Conservation (phyloP, 2,113 vertebrate species). For the Electrona antarctica region DNA sequence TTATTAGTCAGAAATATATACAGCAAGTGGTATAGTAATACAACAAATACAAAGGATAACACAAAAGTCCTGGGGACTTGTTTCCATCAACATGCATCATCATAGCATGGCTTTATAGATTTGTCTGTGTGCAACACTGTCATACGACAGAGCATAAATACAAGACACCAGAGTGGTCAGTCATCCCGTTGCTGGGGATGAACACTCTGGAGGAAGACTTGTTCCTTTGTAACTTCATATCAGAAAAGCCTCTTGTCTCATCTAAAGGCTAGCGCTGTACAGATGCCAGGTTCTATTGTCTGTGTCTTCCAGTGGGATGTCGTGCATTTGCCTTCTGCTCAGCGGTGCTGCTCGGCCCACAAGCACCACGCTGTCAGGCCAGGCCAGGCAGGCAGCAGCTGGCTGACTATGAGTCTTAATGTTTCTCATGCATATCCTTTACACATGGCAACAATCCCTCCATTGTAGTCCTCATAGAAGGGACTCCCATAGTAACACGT, state of each 20-base stretch:
- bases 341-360: not conserved
- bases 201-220: not conserved
- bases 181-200: not conserved
- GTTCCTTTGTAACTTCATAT: constrained; percentile 48
- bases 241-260: constrained; percentile 2
- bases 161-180: no score
- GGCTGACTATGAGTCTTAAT: constrained; percentile 30
- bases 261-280: constrained; percentile 37
- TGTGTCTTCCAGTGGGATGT: constrained; percentile 3
- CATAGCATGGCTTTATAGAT: no score
- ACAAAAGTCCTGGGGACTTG: no score
- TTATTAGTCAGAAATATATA: no score
- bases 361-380: constrained; percentile 3
- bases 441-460: constrained; percentile 64
- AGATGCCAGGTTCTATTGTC: constrained; percentile 42
- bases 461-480: constrained; percentile 50
- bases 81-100: no score
- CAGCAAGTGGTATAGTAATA: no score
- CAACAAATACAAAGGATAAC: no score
- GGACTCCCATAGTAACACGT: constrained; percentile 48
- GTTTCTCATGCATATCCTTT: constrained; percentile 70
- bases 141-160: no score
- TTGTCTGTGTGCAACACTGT: no score
- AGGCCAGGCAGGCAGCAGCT: constrained; percentile 43
- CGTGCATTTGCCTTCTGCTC: constrained; percentile 42